Conservation (phyloP, 2,888 invertebrate species). For the Meteorus colon region DNA sequence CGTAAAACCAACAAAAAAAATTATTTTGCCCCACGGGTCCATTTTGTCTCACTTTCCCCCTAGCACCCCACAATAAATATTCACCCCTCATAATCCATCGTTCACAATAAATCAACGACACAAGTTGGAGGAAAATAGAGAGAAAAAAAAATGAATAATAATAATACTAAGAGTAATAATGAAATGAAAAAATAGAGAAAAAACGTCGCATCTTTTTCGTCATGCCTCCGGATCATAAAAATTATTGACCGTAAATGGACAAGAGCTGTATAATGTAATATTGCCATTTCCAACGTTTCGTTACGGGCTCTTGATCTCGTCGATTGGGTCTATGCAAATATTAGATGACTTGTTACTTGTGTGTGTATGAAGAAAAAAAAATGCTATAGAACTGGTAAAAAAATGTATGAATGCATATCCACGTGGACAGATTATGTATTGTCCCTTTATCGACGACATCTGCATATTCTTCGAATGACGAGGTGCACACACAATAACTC, state of each 20-base stretch:
- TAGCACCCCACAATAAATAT: not conserved
- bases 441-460: constrained; percentile 56
- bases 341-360: constrained; percentile 54
- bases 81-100: constrained; percentile 6
- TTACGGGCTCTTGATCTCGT: constrained; percentile 63
- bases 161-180: constrained; percentile 12
- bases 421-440: constrained; percentile 13
- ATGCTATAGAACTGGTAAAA: constrained; percentile 7
- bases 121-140: not conserved
- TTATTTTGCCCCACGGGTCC: not conserved
- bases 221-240: constrained; percentile 42
- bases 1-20: not conserved
- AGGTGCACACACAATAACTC: constrained; percentile 48
- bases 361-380: constrained; percentile 48
- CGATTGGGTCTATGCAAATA: constrained; percentile 67
- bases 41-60: not conserved
- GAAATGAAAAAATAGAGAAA: constrained; percentile 20
- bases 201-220: constrained; percentile 24
- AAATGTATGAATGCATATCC: not conserved
- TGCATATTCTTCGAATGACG: constrained; percentile 58
- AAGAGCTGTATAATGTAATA: constrained; percentile 44
- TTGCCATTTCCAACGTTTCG: constrained; percentile 60
- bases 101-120: constrained; percentile 6
- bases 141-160: not conserved
- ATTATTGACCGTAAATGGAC: constrained; percentile 46